Evolutionary conservation across 2,797 vertebrate species (phyloP), one percentile per base, ranked within the genome.

Genomic region (Furcifer pardalis): DNA sequence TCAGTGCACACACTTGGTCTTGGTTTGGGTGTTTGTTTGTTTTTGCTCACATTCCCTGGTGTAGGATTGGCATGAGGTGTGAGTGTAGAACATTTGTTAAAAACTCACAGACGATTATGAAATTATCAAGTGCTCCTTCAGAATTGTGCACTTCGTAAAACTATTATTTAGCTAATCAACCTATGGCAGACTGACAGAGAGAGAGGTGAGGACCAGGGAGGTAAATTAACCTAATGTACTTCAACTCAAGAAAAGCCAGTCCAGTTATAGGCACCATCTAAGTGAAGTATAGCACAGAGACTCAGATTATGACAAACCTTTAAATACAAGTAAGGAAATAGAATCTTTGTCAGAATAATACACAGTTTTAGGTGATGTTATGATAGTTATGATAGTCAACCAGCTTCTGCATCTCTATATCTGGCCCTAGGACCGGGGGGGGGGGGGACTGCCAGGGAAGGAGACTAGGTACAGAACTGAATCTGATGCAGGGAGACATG

Each of bases 111-210:
- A 2, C 30, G 7, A 68, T 52, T 79, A n/a, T 66, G 56, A 71
- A 78, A 79, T 23, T 73, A 59, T 62, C 27, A 81, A 81, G 63
- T 76, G 49, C 9, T 15, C 63, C 65, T 86, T 71, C 52, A 49
- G 21, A 77, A 81, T 3, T 23, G 42, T 71, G 19, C 62, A 66
- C 25, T 66, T 68, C 56, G 35, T 32, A 35, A 56, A 52, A 85
- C 21, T 32, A 56, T 80, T 59, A 32, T 79, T 72, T 32, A 74
- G 7, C 5, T 5, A 75, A 59, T 75, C 46, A 74, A 8, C 6
- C 2, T 44, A 19, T 32, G 62, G 65, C 13, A 30, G 30, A 27
- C 5, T 30, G 42, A 8, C 25, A 79, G 12, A 7, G 17, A 49
- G 59, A 79, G n/a, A 30, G 35, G 42, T 63, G 7, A 62, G 68